Base-by-base conservation (phyloP, 2,888 invertebrate species). In the Drosophila nigritarsus region DNA sequence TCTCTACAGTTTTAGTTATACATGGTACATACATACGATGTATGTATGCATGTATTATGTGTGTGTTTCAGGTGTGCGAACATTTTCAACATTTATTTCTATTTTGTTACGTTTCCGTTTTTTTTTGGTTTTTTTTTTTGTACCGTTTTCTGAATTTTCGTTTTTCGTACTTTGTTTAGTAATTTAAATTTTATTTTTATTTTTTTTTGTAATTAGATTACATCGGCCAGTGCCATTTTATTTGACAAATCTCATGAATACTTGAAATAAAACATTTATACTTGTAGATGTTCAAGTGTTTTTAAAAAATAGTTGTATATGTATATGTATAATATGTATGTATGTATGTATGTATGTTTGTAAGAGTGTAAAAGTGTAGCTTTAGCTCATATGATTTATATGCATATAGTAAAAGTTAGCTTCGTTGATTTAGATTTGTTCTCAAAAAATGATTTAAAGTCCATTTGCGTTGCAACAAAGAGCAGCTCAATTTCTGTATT, bases 391-490 rank as follows among this genome's bases (percentile, higher is more conserved):
- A 58, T 53, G 38, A 54, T 40, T 48, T 45, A 18, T 51, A 63
- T 55, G 45, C 53, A 42, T 61, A 9, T 65, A 76, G 63, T 85
- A 70, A 72, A 73, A 86, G 63, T 86, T 67, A 50, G 49, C 30
- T 88, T 87, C 83, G 83, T 87, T 83, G 86, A 87, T 87, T 75
- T 71, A 74, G 80, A 70, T 49, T 63, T 78, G 67, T 72, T 18
- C 13, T 36, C 18, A 40, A 20, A 15, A 51, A 70, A 69, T 54
- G 66, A 55, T 69, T 67, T 75, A 78, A 83, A 75, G 73, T 73
- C 78, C 70, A 65, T 83, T 83, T 75, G 75, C 75, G 83, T 78
- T 83, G 83, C 80, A 71, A 76, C 60, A 79, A 60, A 66, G 61
- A 73, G 67, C 65, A 59, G 83, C 65, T 71, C 59, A 60, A 60